These are phyloP conservation scores for Diarsia rubi DNA, from an alignment of 2,888 invertebrate species.

Conservation along the genomic window DNA sequence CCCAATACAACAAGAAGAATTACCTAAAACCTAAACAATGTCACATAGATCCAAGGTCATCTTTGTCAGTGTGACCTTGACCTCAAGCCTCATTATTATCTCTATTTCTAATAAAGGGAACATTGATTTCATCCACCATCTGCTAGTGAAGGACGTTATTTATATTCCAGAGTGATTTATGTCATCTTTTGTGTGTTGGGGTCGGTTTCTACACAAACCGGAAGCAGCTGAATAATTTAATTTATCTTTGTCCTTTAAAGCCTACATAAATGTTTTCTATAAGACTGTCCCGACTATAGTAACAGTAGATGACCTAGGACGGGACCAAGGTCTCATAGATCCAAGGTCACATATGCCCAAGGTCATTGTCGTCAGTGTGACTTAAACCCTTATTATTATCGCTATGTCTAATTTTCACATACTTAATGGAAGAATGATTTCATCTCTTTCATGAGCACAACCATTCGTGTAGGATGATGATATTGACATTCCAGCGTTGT, in stretches of 20 bases:
- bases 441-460: neutral
- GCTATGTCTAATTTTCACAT: neutral
- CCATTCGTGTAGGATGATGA: slow-evolving; percentile 1
- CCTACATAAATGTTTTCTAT: neutral
- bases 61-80: neutral
- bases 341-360: neutral
- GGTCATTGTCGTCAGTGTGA: neutral
- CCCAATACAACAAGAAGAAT: neutral
- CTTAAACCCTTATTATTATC: neutral
- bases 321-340: neutral
- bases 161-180: too few relatives aligned
- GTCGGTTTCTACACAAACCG: too few relatives aligned
- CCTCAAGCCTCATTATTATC: neutral
- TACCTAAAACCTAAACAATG: neutral
- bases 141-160: too few relatives aligned
- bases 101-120: neutral
- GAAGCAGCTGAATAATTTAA: too few relatives aligned
- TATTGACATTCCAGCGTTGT: slow-evolving; percentile 38
- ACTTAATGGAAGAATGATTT: neutral
- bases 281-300: neutral
- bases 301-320: neutral
- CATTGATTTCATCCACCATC: neutral
- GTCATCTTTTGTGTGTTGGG: too few relatives aligned
- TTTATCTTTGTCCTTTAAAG: neutral
- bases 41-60: neutral